Base-by-base conservation (phyloP, 1,140 invertebrate species). In the Cataglyphis hispanica region DNA sequence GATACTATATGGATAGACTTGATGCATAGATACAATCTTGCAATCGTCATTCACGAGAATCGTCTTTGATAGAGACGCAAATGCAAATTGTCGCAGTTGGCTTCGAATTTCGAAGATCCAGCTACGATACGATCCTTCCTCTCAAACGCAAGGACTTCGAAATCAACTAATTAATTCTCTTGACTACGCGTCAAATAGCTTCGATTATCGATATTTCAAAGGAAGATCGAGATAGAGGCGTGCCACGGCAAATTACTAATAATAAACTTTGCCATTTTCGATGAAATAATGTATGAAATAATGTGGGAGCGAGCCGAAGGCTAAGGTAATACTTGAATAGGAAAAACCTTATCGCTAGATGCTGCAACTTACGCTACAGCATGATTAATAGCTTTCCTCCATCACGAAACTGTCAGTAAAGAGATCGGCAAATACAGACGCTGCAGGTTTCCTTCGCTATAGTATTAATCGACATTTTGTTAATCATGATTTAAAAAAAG, bases 271-370 rank as follows among this genome's bases (percentile, higher is more conserved):
- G 25, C 37, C 8, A 5, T 78, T 53, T 66, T 34, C 31, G 19
- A 64, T 25, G 63, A 58, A 40, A 43, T 58, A 64, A 85, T 58
- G 34, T 66, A 63, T 76, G 46, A 63, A 63, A 50, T 27, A 63
- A 72, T 69, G 27, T 22, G 31, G 19, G 27, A 67, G 25, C n/a
- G 43, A 77, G 34, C 34, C 70, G 34, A 27, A 25, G 63, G 25
- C 67, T 31, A 53, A 75, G 40, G 56, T 53, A 67, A 86, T 84
- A 84, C 78, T 87, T 43, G 13, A n/a, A 70, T 80, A 64, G 50
- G 86, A 89, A 90, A 90, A 89, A 87, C 25, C 78, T 90, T 90
- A 90, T 89, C 88, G 83, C 85, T 63, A 56, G 53, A 61, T 72
- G 75, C 64, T 77, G 84, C 61, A 78, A 80, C 66, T 89, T 89